Conservation (phyloP, 2,888 invertebrate genomes). For the Drosophila basisetae region DNA sequence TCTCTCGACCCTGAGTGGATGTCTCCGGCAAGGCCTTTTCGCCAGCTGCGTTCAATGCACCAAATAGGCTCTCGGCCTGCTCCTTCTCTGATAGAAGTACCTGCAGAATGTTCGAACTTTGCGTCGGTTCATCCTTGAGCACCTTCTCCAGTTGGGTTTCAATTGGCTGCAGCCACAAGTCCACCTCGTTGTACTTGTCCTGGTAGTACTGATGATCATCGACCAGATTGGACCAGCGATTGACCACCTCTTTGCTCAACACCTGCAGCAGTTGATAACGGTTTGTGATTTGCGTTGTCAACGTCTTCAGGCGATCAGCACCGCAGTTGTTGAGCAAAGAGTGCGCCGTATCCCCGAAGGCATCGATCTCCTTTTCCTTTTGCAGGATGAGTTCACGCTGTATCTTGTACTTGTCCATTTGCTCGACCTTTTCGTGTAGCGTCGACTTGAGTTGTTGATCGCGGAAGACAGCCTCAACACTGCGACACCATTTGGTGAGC, state of each 20-base stretch:
- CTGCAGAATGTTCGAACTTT: slow-evolving; percentile 89
- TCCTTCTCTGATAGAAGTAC: slow-evolving; percentile 92
- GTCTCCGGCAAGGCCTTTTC: slow-evolving; percentile 97
- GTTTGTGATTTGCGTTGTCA: slow-evolving; percentile 95
- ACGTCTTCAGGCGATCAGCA: slow-evolving; percentile 93
- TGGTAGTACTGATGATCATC: slow-evolving; percentile 93
- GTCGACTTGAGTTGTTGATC: slow-evolving; percentile 94
- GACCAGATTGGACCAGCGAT: slow-evolving; percentile 92
- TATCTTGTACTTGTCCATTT: slow-evolving; percentile 90
- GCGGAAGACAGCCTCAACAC: slow-evolving; percentile 93
- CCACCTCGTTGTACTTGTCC: slow-evolving; percentile 90
- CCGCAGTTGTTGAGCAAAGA: slow-evolving; percentile 93
- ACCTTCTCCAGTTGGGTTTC: slow-evolving; percentile 89
- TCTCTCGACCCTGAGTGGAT: slow-evolving; percentile 95
- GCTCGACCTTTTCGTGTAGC: slow-evolving; percentile 91
- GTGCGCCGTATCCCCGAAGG: slow-evolving; percentile 95
- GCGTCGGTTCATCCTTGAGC: slow-evolving; percentile 89
- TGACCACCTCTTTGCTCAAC: slow-evolving; percentile 93
- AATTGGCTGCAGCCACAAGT: slow-evolving; percentile 91
- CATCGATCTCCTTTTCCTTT: slow-evolving; percentile 94
- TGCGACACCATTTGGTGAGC: slow-evolving; percentile 94
- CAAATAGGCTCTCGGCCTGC: slow-evolving; percentile 92
- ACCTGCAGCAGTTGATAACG: slow-evolving; percentile 93
- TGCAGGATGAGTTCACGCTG: slow-evolving; percentile 91
- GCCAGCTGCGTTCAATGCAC: slow-evolving; percentile 90